phyloP scores from a whole-genome alignment of 2,797 vertebrate species.

The Phoeniculus purpureus region DNA sequence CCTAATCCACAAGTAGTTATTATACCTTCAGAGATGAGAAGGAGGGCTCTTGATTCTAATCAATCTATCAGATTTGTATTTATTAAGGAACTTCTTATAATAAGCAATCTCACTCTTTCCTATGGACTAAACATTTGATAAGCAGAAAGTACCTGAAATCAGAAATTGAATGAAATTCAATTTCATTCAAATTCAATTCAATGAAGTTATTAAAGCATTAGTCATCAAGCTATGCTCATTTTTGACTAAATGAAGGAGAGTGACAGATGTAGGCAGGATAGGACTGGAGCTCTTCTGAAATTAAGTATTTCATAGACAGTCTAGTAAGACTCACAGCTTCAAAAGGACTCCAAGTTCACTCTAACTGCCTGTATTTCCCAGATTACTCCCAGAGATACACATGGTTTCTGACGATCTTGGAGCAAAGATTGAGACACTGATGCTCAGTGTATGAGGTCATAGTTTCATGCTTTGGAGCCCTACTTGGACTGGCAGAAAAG shows the following conservation, averaged over 20 bases:
- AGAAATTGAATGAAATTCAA: too few relatives aligned
- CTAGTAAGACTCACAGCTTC: not conserved
- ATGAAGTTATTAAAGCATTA: not conserved
- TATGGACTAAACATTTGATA: not conserved
- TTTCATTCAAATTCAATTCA: not conserved
- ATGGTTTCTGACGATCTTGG: not conserved
- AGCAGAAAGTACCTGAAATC: not conserved
- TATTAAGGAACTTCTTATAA: not conserved
- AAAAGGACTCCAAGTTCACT: not conserved
- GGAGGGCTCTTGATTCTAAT: not conserved
- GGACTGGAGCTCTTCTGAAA: not conserved
- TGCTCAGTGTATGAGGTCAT: not conserved
- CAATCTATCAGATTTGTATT: not conserved
- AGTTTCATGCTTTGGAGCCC: not conserved
- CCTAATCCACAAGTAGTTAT: not conserved
- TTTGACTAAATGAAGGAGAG: not conserved
- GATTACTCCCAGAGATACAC: not conserved
- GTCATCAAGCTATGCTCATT: not conserved
- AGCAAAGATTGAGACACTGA: not conserved
- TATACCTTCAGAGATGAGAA: not conserved
- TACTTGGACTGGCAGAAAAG: not conserved
- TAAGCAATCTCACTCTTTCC: not conserved
- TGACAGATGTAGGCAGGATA: not conserved
- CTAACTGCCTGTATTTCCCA: not conserved
- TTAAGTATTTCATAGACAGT: not conserved